Percentiles rank a stretch among this genome's conserved stretches.
These are phyloP conservation scores for Trematocara caparti DNA, from an alignment of 2,797 vertebrate species.

Conservation along the genomic window DNA sequence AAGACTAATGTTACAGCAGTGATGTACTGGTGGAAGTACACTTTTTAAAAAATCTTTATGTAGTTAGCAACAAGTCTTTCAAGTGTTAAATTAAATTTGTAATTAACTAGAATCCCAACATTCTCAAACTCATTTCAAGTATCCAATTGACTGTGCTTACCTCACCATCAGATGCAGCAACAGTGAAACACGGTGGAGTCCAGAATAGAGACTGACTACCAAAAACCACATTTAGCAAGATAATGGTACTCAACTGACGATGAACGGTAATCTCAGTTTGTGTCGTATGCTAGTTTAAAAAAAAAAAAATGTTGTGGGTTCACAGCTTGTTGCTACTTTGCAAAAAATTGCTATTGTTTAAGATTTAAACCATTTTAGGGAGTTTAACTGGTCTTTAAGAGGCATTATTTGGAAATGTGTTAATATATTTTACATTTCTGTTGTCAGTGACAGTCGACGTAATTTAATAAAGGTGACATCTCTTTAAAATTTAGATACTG, in stretches of 20 bases:
- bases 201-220: not conserved
- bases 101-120: not conserved
- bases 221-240: not conserved
- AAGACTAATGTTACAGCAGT: not conserved
- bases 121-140: not conserved
- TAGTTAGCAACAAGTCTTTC: not conserved
- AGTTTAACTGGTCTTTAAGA: not conserved
- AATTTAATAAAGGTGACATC: accelerated
- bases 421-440: not conserved
- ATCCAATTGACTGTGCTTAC: not conserved
- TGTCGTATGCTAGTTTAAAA: not conserved
- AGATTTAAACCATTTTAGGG: not conserved
- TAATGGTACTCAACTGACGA: not conserved
- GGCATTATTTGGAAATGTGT: not conserved
- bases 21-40: not conserved
- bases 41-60: accelerated
- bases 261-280: not conserved
- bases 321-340: not conserved
- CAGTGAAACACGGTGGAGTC: not conserved
- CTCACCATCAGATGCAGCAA: not conserved
- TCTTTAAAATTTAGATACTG: not conserved
- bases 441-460: accelerated
- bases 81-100: not conserved
- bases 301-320: not conserved
- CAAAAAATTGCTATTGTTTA: not conserved